Evolutionary conservation across 2,797 vertebrate genomes (phyloP).

Genomic region (Pteronotus mesoamericanus): DNA sequence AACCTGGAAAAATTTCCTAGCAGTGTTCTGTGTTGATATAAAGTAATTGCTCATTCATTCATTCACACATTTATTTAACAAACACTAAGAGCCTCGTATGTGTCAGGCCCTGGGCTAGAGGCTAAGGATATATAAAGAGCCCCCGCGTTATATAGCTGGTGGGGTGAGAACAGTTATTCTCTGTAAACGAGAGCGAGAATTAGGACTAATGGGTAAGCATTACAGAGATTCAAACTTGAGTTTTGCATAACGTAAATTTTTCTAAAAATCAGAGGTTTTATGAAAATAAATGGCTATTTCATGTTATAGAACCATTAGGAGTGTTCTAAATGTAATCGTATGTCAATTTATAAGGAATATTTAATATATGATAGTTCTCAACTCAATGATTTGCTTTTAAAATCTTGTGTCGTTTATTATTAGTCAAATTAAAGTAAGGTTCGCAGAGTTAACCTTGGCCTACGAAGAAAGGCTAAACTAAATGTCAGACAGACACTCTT

Average conservation of each 20-base stretch:
- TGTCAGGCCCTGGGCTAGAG: background rate
- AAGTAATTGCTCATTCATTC: background rate
- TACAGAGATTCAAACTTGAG: background rate
- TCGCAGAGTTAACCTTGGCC: background rate
- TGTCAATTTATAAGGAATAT: background rate
- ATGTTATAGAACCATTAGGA: background rate
- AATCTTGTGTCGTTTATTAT: background rate
- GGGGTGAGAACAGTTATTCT: background rate
- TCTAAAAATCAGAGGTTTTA: background rate
- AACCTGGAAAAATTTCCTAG: background rate
- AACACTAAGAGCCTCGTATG: background rate
- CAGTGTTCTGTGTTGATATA: background rate
- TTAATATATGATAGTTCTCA: background rate
- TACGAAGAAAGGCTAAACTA: background rate
- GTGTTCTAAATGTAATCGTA: background rate
- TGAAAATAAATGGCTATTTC: background rate
- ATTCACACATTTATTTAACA: background rate
- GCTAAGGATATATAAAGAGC: background rate
- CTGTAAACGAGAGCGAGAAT: background rate
- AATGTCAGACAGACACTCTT: background rate
- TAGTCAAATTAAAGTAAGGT: background rate
- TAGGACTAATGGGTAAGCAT: background rate
- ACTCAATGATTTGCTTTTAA: background rate
- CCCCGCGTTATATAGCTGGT: background rate
- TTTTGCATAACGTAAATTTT: background rate